Percentiles rank a stretch among this genome's conserved stretches.
Evolutionary conservation across 53 echinoderm and acorn worm genomes (phyloP).

Genomic region (Arbacia lixula): DNA sequence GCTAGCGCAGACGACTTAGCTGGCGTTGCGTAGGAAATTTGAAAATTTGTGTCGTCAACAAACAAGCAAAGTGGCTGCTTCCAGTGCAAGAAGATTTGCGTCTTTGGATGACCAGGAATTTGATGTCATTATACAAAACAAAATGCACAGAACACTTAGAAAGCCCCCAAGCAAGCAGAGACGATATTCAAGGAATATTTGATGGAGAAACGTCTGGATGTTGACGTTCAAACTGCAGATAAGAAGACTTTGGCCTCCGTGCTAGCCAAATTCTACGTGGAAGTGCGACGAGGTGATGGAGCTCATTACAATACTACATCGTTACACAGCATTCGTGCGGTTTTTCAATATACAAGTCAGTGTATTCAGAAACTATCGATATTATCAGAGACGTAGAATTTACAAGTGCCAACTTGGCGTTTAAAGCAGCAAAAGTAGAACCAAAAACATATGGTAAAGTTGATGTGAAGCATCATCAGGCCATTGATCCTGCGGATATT

Average conservation of each 20-base stretch:
- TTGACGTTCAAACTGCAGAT: background rate
- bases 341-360: constrained; percentile 33
- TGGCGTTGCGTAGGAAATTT: too few relatives aligned
- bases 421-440: constrained; percentile 35
- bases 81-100: constrained; percentile 16
- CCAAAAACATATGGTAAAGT: constrained; percentile 36
- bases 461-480: constrained; percentile 19
- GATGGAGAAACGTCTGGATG: background rate
- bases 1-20: too few relatives aligned
- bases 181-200: background rate
- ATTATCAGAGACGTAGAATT: constrained; percentile 55
- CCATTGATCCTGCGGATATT: constrained; percentile 20
- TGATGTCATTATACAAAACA: background rate
- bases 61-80: constrained; percentile 37
- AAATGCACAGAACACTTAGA: constrained; percentile 24
- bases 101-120: background rate
- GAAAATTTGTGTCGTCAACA: too few relatives aligned
- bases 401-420: constrained; percentile 23
- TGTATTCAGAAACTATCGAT: background rate
- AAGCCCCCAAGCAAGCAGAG: background rate
- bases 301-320: constrained; percentile 41
- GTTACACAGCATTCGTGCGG: background rate
- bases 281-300: constrained; percentile 34
- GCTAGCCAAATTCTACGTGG: constrained; percentile 43
- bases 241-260: background rate